phyloP scores from a whole-genome alignment of 2,888 invertebrate genomes.

The Archips crataeganus region DNA sequence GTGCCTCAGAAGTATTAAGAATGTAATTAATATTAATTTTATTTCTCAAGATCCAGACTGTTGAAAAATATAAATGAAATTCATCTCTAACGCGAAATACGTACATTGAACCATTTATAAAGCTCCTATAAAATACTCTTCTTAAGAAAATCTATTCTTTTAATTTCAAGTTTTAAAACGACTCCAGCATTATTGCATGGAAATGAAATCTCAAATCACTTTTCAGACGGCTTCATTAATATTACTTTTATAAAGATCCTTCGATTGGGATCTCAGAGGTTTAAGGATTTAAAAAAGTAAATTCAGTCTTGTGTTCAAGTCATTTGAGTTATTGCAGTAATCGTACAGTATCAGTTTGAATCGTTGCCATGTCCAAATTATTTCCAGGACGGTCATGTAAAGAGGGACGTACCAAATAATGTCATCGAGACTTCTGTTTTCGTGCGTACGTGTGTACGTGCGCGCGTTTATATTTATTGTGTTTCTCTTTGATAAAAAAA shows the following conservation, averaged over 20 bases:
- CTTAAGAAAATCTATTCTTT: conserved; percentile 16
- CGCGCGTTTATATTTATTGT: too few species aligned
- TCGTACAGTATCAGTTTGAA: too few species aligned
- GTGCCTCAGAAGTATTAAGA: too few species aligned
- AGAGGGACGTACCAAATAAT: too few species aligned
- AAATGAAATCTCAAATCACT: conserved; percentile 36
- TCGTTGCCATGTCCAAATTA: too few species aligned
- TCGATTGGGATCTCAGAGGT: conserved; percentile 17
- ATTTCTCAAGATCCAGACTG: too few species aligned
- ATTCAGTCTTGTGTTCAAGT: conserved; percentile 14
- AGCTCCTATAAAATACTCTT: neutral
- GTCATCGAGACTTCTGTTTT: too few species aligned
- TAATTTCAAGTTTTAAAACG: conserved; percentile 22
- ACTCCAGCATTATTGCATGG: conserved; percentile 17
- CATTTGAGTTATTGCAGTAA: neutral
- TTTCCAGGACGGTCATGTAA: too few species aligned
- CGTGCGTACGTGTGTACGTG: too few species aligned
- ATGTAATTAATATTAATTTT: too few species aligned
- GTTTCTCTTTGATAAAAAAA: too few species aligned
- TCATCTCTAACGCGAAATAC: neutral
- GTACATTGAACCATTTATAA: conserved; percentile 1
- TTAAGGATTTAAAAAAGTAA: conserved; percentile 21
- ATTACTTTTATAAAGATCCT: conserved; percentile 27
- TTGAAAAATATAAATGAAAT: too few species aligned
- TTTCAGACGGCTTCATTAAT: conserved; percentile 30